Base-by-base conservation (phyloP, 2,888 invertebrate genomes). In the Eulithis prunata region DNA sequence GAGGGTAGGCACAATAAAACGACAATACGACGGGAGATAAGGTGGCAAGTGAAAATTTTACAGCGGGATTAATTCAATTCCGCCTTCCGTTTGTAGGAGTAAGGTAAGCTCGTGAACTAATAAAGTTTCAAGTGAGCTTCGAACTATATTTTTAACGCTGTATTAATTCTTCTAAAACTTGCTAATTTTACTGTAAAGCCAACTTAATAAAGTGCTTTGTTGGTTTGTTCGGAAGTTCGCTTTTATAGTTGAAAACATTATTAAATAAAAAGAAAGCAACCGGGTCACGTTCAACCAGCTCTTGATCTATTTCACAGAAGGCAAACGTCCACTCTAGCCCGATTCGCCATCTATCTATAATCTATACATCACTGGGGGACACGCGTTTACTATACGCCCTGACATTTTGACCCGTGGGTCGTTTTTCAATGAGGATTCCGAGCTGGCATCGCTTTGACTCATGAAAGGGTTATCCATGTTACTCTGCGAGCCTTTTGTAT, bases 21-120 rank as follows among this genome's bases (percentile, higher is more conserved):
- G 91, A 92, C 91, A 91, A 90, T 91, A 90, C 90, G 85, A 88
- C 89, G 84, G 83, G 87, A 91, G 91, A 92, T 93, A 93, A 90
- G 91, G 92, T 89, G 86, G 88, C 87, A 90, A 92, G 87, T 90
- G 92, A 92, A 92, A 90, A 92, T 92, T 91, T 91, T 87, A 90
- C 85, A 85, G 83, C 83, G 82, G 88, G 88, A 91, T 92, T 92
- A 91, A 91, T 90, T 91, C 87, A 87, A 91, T 87, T 86, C 86
- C 76, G 71, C 74, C 75, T 75, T 72, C 72, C 70, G 74, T 69
- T 71, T 77, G 69, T 73, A 69, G 71, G 71, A 75, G 73, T 62
- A 62, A 63, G 69, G 70, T 58, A 68, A 67, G 53, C 64, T 67
- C 69, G 10, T 49, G 71, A 70, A 72, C 71, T 67, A 69, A 64